Evolutionary conservation across 2,113 vertebrate species (phyloP), one percentile per base, ranked within the genome.

Genomic region (Heliornis fulica): DNA sequence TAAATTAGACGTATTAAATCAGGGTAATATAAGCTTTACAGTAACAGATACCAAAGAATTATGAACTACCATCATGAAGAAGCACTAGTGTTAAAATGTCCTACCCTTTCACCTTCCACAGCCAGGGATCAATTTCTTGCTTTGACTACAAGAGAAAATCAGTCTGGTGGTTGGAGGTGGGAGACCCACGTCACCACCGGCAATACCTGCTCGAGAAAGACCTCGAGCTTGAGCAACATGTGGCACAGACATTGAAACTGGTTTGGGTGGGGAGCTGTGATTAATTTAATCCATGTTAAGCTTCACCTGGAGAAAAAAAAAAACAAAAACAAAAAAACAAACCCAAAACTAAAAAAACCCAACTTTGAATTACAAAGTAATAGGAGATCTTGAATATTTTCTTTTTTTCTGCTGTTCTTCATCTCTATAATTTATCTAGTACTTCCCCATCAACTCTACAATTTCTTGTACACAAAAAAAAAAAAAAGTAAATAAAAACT

Each of bases 1-100:
- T 95, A 92, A 96, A 90, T 53, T 86, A 46, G 53, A 54, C 31
- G 20, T 89, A 87, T 87, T 95, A 97, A 81, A 94, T 94, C 17
- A 29, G 6, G 56, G 43, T 56, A 61, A 31, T 78, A 77, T 81
- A 79, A 94, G 46, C 77, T 72, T 91, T 64, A 48, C 41, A 89
- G 61, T 40, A 50, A 66, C 50, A 87, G 43, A 87, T 68, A 89
- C 41, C 26, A 79, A 94, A 83, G 65, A 87, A 74, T 89, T 85
- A 82, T 41, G 15, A 83, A 71, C 59, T 40, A 22, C 14, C n/a
- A 45, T 45, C 93, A 45, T 26, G 36, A 34, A 87, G 70, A 83
- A 51, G 46, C 84, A 13, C 21, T 43, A 60, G 56, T 5, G 21
- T 54, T 85, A 56, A 63, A 64, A 46, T 38, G 28, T 36, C 32